Conservation (phyloP, 1,140 invertebrate genomes). For the Phocides pigmalion region DNA sequence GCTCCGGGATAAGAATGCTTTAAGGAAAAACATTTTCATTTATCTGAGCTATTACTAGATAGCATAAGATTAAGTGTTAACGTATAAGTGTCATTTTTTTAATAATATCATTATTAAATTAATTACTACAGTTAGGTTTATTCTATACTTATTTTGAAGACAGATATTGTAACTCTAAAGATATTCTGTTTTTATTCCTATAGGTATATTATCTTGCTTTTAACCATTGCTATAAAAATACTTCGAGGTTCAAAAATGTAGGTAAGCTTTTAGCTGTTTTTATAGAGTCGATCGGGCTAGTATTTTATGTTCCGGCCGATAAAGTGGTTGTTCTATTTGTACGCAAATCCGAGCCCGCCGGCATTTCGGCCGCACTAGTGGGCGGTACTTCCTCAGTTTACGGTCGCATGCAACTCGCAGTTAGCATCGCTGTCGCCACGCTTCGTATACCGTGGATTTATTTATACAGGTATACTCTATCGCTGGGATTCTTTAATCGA, state of each 20-base stretch:
- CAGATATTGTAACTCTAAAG: no score
- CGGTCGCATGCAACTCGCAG: conserved; percentile 51
- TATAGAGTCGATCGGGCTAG: conserved; percentile 32
- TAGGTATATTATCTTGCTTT: not conserved
- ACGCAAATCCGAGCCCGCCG: conserved; percentile 58
- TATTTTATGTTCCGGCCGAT: conserved; percentile 58
- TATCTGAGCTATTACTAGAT: not conserved
- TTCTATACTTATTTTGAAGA: no score
- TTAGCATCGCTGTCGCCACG: conserved; percentile 66
- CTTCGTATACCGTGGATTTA: conserved; percentile 63
- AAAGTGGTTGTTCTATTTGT: conserved; percentile 62
- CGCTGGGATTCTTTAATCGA: no score
- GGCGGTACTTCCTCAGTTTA: conserved; percentile 61
- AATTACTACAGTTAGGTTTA: no score
- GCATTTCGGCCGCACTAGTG: conserved; percentile 45
- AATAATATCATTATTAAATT: no score
- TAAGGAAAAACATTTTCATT: not conserved
- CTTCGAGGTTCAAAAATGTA: not conserved
- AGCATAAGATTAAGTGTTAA: not conserved
- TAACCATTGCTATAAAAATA: not conserved
- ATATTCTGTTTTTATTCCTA: no score
- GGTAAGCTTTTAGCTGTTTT: conserved; percentile 23
- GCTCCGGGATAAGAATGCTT: not conserved
- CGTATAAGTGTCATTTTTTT: no score
- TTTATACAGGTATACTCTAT: conserved; percentile 13